These are phyloP conservation scores for Ceratosolen fusciceps DNA, from an alignment of 1,140 invertebrate species.

Conservation along the genomic window DNA sequence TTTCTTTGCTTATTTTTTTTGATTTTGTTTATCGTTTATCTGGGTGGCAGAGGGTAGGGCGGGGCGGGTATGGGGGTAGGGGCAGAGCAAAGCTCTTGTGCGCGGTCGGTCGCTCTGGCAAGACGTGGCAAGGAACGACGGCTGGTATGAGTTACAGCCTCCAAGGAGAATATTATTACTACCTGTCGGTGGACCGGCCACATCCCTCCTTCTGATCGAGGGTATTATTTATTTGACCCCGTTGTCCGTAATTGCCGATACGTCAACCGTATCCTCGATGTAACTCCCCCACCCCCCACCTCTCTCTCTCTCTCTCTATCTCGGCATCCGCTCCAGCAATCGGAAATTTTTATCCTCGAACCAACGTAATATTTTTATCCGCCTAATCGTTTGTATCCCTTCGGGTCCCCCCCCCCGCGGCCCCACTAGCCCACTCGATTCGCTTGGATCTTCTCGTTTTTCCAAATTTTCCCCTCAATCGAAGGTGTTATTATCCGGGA, in stretches of 20 bases:
- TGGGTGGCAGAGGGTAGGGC: too few species aligned
- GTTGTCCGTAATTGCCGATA: slow-evolving; percentile 55
- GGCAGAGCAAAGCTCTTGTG: too few species aligned
- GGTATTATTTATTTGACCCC: slow-evolving; percentile 64
- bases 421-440: not conserved
- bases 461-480: slow-evolving; percentile 3
- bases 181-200: slow-evolving; percentile 64
- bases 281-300: too few species aligned
- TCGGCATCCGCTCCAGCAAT: slow-evolving; percentile 25
- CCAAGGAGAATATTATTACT: slow-evolving; percentile 67
- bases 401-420: not conserved
- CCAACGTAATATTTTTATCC: slow-evolving; percentile 34
- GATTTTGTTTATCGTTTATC: too few species aligned
- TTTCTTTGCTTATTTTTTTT: slow-evolving; percentile 13
- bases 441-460: not conserved
- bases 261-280: slow-evolving; percentile 46
- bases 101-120: too few species aligned
- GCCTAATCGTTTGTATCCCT: slow-evolving; percentile 38
- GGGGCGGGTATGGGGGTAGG: too few species aligned
- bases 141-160: slow-evolving; percentile 66
- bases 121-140: not conserved
- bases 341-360: slow-evolving; percentile 32
- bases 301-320: too few species aligned
- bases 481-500: slow-evolving; percentile 1
- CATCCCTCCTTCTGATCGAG: slow-evolving; percentile 56